Evolutionary conservation across 2,113 vertebrate genomes (phyloP).

Genomic region (Okapia johnstoni): DNA sequence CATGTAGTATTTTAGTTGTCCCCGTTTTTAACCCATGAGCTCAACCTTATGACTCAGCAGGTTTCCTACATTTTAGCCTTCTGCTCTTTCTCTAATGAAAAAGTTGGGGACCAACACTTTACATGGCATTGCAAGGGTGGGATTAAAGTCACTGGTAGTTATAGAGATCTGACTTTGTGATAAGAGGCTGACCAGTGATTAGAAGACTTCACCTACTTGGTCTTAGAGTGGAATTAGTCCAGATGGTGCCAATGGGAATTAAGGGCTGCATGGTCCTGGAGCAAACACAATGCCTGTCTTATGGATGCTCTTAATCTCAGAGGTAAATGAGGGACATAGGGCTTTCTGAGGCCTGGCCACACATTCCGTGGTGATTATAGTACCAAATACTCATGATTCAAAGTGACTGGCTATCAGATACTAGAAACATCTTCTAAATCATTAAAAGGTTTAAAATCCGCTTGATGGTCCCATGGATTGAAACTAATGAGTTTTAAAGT

Average conservation of each 20-base stretch:
- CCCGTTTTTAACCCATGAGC: background rate
- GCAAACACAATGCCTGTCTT: slow-evolving; percentile 49
- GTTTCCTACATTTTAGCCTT: background rate
- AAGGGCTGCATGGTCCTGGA: slow-evolving; percentile 48
- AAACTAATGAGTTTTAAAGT: background rate
- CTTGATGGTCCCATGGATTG: background rate
- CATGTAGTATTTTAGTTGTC: background rate
- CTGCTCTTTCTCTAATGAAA: background rate
- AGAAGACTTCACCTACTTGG: background rate
- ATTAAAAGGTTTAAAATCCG: slow-evolving; percentile 34
- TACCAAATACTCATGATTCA: slow-evolving; percentile 41
- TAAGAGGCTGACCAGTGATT: slow-evolving; percentile 19
- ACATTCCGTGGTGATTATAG: slow-evolving; percentile 40
- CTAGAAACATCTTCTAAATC: background rate
- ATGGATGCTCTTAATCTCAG: slow-evolving; percentile 38
- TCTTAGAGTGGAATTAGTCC: slow-evolving; percentile 57
- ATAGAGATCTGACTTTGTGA: slow-evolving; percentile 42
- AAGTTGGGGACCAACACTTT: background rate
- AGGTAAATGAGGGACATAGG: slow-evolving; percentile 36
- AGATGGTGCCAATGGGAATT: slow-evolving; percentile 62
- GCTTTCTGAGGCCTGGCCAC: background rate
- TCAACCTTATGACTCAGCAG: background rate
- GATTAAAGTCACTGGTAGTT: background rate
- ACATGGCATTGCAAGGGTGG: background rate
- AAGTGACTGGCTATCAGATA: slow-evolving; percentile 58